Evolutionary conservation across 2,797 vertebrate species (phyloP), one percentile per base, ranked within the genome.

Genomic region (Geotrypetes seraphini): DNA sequence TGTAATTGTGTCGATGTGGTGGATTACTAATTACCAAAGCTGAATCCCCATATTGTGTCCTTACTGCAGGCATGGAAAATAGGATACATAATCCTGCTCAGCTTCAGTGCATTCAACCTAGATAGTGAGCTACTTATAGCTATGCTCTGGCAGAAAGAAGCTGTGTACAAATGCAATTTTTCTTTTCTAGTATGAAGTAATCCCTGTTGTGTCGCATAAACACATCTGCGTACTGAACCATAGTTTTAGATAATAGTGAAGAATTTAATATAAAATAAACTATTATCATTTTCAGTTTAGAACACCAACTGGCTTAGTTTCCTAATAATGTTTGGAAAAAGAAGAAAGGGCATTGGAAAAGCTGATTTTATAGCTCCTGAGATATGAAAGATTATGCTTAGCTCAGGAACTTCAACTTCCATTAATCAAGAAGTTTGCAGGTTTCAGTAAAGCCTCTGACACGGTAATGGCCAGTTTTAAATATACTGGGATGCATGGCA

Each of bases 1-100:
- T 86, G 78, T 83, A 87, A 90, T 88, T 92, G 87, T 93, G 86
- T 84, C 80, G 81, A 75, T 73, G 80, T 86, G 81, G 85, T 85
- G 70, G 77, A 79, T 87, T 87, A 82, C 76, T 87, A 88, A 88
- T 89, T 90, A 87, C 86, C 70, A 78, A 71, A 50, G 39, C 79
- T 89, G 88, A 91, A 88, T 87, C 82, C 70, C 68, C 72, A 71
- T 94, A 77, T 89, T 91, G 86, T 89, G 78, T 86, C 78, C 75
- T 79, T 66, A 87, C 81, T 89, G 86, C 86, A 60, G 69, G 63
- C 67, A 44, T 62, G 57, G 66, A 81, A 81, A 84, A 79, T 78
- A 74, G 75, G 72, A 73, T 69, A 71, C 53, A 50, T 47, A 59
- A 57, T 39, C 28, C 51, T 66, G 57, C 63, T 60, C 63, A 66